phyloP scores from a whole-genome alignment of 92 coral and sea anemone genomes.

The Phenganax stokvisi region DNA sequence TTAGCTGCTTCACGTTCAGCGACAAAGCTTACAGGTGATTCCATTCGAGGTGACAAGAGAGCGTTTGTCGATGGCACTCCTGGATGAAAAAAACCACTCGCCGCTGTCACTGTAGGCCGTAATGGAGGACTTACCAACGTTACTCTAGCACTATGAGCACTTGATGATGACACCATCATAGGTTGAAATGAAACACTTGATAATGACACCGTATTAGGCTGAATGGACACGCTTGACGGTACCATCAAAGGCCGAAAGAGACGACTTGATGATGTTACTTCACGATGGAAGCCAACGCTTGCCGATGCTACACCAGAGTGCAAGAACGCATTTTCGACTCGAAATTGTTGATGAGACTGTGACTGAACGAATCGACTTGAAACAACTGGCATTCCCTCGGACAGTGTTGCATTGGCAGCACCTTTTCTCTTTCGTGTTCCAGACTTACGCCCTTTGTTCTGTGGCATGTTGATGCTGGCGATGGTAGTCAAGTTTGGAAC shows the following conservation, averaged over 20 bases:
- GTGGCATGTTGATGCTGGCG: not conserved
- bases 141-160: slow-evolving; percentile 30
- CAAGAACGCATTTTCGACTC: not conserved
- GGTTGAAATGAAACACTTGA: slow-evolving; percentile 37
- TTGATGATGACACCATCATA: slow-evolving; percentile 35
- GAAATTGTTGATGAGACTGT: not conserved
- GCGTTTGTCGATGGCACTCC: too few species aligned
- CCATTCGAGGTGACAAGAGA: too few species aligned
- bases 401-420: too few species aligned
- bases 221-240: not conserved
- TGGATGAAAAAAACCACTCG: too few species aligned
- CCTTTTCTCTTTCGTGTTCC: not conserved
- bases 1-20: not conserved
- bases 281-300: too few species aligned
- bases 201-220: not conserved
- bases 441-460: not conserved
- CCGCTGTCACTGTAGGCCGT: not conserved
- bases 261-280: not conserved
- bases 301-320: too few species aligned
- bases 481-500: not conserved
- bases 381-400: not conserved
- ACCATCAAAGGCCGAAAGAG: not conserved
- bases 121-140: not conserved
- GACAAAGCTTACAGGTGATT: not conserved
- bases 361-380: not conserved